phyloP scores from a whole-genome alignment of 2,797 vertebrate genomes.

The Hybognathus amarus region DNA sequence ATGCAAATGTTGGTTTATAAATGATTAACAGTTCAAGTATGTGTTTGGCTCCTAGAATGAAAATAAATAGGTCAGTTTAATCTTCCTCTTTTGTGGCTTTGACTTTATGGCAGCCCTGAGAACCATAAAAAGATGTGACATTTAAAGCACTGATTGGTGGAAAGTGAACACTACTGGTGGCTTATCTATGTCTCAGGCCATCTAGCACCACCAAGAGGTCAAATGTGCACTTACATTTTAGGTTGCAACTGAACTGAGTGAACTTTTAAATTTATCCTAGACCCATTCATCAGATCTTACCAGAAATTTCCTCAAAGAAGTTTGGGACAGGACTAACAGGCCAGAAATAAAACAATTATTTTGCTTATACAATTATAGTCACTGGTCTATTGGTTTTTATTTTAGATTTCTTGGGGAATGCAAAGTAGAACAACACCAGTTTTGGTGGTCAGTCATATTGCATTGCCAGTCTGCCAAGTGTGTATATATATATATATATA shows the following conservation, averaged over 20 bases:
- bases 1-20: neutral
- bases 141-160: neutral
- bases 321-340: neutral
- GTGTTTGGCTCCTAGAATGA: no score
- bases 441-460: neutral
- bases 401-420: no score
- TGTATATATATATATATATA: no score
- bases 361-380: neutral
- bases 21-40: no score
- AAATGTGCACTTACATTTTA: neutral
- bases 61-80: neutral
- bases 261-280: neutral
- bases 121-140: neutral
- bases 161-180: neutral
- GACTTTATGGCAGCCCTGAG: neutral
- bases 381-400: neutral
- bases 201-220: conserved; percentile 9
- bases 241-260: neutral
- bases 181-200: neutral
- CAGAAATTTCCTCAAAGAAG: neutral
- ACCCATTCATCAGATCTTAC: neutral
- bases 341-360: neutral
- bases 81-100: neutral
- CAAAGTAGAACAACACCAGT: no score
- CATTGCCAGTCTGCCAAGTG: neutral